Evolutionary conservation across 2,113 vertebrate genomes (phyloP).

Genomic region (Pomatorhinus ruficollis): DNA sequence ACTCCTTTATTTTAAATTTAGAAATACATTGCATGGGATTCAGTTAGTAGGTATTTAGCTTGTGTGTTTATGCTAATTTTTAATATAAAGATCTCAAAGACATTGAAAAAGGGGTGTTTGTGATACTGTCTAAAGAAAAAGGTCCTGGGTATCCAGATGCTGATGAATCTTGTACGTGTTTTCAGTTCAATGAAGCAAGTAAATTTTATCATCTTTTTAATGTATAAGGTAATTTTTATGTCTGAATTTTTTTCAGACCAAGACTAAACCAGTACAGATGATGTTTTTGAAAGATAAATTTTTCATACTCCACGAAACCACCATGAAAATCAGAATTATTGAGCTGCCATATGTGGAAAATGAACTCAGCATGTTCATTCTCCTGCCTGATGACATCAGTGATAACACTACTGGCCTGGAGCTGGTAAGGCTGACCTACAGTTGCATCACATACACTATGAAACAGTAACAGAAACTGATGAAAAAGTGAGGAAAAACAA

Average conservation of each 20-base stretch:
- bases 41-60: not conserved
- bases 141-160: not conserved
- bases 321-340: slow-evolving; percentile 71
- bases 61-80: not conserved
- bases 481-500: not conserved
- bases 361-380: slow-evolving; percentile 85
- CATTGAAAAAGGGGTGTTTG: not conserved
- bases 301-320: slow-evolving; percentile 49
- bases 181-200: not conserved
- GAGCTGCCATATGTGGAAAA: slow-evolving; percentile 81
- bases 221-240: not conserved
- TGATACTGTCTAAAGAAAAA: not conserved
- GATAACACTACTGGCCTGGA: slow-evolving; percentile 79
- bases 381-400: slow-evolving; percentile 75
- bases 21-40: not conserved
- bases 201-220: not conserved
- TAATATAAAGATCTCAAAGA: not conserved
- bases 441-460: not conserved
- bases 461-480: not conserved
- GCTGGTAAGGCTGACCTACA: slow-evolving; percentile 72
- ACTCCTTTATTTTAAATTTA: not conserved
- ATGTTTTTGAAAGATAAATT: slow-evolving; percentile 78
- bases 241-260: slow-evolving; percentile 62
- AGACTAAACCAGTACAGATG: slow-evolving; percentile 81
- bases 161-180: not conserved